phyloP scores from a whole-genome alignment of 2,888 invertebrate species.

The Pycnomerus fuliginosus region DNA sequence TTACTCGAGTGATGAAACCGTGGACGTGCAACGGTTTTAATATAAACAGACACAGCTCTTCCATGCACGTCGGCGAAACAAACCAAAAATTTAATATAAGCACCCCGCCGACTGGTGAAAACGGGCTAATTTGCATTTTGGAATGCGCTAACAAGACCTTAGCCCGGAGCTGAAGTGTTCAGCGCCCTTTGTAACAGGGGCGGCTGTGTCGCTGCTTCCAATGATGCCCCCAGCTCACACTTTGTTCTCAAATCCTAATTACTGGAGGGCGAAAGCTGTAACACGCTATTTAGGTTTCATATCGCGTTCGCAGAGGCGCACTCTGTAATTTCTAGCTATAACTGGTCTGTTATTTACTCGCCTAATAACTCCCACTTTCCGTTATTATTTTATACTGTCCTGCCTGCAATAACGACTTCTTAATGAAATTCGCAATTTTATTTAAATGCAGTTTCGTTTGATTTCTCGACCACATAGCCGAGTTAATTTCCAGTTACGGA shows the following conservation, averaged over 20 bases:
- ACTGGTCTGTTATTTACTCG: constrained; percentile 24
- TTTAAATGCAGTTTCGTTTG: constrained; percentile 38
- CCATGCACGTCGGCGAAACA: too few species aligned
- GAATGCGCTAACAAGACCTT: constrained; percentile 40
- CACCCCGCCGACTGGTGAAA: constrained; percentile 30
- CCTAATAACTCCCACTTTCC: constrained; percentile 19
- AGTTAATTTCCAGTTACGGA: constrained; percentile 41
- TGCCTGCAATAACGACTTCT: too few species aligned
- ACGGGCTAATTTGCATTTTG: constrained; percentile 42
- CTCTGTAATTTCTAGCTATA: constrained; percentile 28
- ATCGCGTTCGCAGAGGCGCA: constrained; percentile 36
- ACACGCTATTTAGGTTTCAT: constrained; percentile 40
- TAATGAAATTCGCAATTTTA: constrained; percentile 14
- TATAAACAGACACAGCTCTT: too few species aligned
- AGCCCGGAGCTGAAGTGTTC: constrained; percentile 28
- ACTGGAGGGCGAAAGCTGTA: constrained; percentile 37
- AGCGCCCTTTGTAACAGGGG: constrained; percentile 16
- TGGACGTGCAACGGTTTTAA: too few species aligned
- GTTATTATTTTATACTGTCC: too few species aligned
- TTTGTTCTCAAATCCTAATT: constrained; percentile 47
- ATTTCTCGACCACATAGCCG: background rate
- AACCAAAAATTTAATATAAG: constrained; percentile 40
- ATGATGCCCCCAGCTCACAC: constrained; percentile 36
- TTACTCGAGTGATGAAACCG: too few species aligned
- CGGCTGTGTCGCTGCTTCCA: constrained; percentile 15